Base-by-base conservation (phyloP, 2,797 vertebrate species). In the Schizopygopsis pylzovi region DNA sequence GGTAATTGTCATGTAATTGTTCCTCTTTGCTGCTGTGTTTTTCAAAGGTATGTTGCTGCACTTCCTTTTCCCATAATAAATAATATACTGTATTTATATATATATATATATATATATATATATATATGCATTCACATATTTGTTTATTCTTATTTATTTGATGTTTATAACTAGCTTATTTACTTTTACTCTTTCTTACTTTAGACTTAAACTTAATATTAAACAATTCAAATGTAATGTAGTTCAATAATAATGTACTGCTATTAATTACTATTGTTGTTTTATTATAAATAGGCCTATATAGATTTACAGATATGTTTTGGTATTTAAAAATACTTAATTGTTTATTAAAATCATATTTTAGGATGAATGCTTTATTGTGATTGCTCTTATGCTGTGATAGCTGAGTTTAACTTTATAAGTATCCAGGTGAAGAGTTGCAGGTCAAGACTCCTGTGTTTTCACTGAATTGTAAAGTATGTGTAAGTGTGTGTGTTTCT, bases 21-120 rank as follows among this genome's bases (percentile, higher is more conserved):
- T 65, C 63, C 92, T 91, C 82, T 80, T 67, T 84, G 56, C 75
- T 72, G 77, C 59, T 85, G 71, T 81, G 59, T 52, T 79, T 78
- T 81, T 52, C 25, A 67, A 82, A 82, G 54, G 81, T 61, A 82
- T 70, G 72, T 80, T 75, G 56, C 77, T 65, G 52, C 82, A 67
- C 39, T 28, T 80, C 9, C 37, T 20, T 49, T 28, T 6, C 12
- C 59, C 37, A 63, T 82, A 33, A 86, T 47, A 83, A 70, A 16
- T 1, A 0, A 63, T 43, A 10, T 10, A 43, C 33, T 43, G 2
- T 43, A 9, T 9, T 2, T 43, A 43, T 43, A 43, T 43, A 43
- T 43, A 43, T 43, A 43, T 43, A 43, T 9, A 43, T 43, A 43
- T 43, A 43, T 43, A 43, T 43, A 43, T 43, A 43, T 10, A 10